These are phyloP conservation scores for Bostrychus sinensis DNA, from an alignment of 2,113 vertebrate species.

Conservation along the genomic window DNA sequence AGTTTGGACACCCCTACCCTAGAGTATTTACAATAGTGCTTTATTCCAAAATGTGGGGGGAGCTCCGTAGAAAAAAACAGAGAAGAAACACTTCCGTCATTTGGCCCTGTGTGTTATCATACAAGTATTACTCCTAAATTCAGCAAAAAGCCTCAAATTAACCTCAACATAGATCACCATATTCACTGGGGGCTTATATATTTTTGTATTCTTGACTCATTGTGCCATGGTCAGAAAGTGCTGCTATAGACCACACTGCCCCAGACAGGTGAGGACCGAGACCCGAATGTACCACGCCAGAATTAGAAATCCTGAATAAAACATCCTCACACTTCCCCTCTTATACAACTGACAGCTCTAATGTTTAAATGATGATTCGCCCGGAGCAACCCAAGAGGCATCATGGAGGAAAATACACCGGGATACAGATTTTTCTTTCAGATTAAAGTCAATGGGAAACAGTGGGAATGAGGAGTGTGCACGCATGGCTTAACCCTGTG, in stretches of 20 bases:
- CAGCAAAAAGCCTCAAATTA: too few relatives aligned
- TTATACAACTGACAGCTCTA: slow-evolving; percentile 61
- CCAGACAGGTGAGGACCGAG: slow-evolving; percentile 30
- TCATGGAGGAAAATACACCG: slow-evolving; percentile 31
- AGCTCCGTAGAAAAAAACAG: too few relatives aligned
- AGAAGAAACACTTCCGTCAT: too few relatives aligned
- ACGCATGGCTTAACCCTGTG: slow-evolving; percentile 9
- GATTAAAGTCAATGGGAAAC: slow-evolving; percentile 14
- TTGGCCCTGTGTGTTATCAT: too few relatives aligned
- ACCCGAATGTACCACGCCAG: slow-evolving; percentile 21
- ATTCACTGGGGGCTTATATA: neutral
- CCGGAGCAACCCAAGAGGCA: slow-evolving; percentile 49
- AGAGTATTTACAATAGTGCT: too few relatives aligned
- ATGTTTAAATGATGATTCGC: slow-evolving; percentile 72
- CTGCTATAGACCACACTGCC: slow-evolving; percentile 7
- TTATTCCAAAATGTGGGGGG: too few relatives aligned
- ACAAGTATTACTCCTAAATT: too few relatives aligned
- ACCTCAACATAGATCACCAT: too few relatives aligned
- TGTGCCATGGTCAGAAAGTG: slow-evolving; percentile 6
- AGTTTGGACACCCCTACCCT: too few relatives aligned
- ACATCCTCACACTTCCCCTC: slow-evolving; percentile 36
- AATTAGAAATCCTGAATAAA: slow-evolving; percentile 69
- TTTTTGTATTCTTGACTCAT: neutral
- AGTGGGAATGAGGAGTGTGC: neutral
- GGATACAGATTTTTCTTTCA: slow-evolving; percentile 16